Base-by-base conservation (phyloP, 1,140 invertebrate genomes). In the Tribolium madens region DNA sequence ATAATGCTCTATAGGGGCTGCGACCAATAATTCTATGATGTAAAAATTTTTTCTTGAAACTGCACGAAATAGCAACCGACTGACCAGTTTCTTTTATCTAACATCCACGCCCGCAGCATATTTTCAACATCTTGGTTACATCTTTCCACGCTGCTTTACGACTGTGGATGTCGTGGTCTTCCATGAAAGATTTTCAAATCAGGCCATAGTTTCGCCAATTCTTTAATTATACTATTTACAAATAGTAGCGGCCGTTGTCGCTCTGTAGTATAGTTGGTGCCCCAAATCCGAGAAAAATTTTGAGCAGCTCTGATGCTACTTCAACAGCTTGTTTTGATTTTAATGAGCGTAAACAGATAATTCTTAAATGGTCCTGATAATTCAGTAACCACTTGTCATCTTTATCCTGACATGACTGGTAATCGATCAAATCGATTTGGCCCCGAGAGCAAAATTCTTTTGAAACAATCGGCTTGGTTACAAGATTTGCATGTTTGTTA, bases 281-380 rank as follows among this genome's bases (percentile, higher is more conserved):
- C 36, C 78, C 78, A 70, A 81, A 68, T 52, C 74, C 68, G n/a
- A 76, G 13, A 80, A 83, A 82, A 26, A 82, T 81, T 76, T 82
- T 73, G 21, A 81, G 57, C 10, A 82, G 17, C 31, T 77, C 64
- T 12, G 15, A 9, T 17, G 81, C 79, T 6, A 83, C 78, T 77
- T 80, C 78, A 13, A 5, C 36, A 7, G 78, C 81, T 26, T 77
- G 72, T 79, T 86, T 86, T 13, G 80, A 73, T 79, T 52, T 80
- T 4, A 87, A 71, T 10, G 84, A 68, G 10, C 79, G 76, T 7
- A 86, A 73, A 50, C 79, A 52, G 15, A 80, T 31, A 78, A 84
- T 87, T 15, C 83, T 87, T 6, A 81, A 78, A 74, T 85, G 82
- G 68, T 85, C 81, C 80, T 86, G 84, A 60, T 86, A 86, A 36